A percentile compares a stretch with the other conserved stretches of the same genome.
Conservation (phyloP, 2,797 vertebrate genomes). For the Eospalax fontanierii region DNA sequence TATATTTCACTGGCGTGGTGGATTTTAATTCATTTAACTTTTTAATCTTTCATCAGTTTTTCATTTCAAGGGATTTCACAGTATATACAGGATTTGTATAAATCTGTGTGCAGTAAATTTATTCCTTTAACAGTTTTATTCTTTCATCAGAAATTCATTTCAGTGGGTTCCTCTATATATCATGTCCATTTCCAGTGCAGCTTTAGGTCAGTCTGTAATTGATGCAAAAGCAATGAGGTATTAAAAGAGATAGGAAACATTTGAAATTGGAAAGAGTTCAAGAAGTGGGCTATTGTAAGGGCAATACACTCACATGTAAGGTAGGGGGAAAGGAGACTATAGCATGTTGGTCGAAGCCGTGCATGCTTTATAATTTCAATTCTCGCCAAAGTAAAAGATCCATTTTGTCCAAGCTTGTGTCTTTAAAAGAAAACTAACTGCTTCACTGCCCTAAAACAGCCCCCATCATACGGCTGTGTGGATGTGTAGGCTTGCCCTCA, state of each 20-base stretch:
- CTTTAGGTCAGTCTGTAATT: conserved; percentile 90
- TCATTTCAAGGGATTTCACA: conserved; percentile 90
- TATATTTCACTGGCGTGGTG: conserved; percentile 88
- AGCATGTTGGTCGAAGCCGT: conserved; percentile 76
- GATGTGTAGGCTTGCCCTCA: conserved; percentile 43
- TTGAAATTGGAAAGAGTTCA: conserved; percentile 89
- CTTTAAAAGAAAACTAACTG: conserved; percentile 82
- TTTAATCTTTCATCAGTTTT: conserved; percentile 91
- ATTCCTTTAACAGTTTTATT: conserved; percentile 92
- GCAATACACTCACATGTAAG: conserved; percentile 75
- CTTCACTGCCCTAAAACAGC: conserved; percentile 64
- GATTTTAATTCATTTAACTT: conserved; percentile 90
- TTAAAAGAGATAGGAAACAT: conserved; percentile 90
- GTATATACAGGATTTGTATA: conserved; percentile 90
- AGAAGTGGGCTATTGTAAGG: conserved; percentile 85
- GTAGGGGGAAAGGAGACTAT: conserved; percentile 47
- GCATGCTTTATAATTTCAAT: conserved; percentile 76
- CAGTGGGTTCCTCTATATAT: conserved; percentile 90
- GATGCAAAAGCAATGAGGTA: conserved; percentile 91
- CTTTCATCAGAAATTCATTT: conserved; percentile 92
- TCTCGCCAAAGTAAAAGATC: conserved; percentile 74
- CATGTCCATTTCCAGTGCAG: conserved; percentile 87
- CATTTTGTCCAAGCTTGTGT: conserved; percentile 67
- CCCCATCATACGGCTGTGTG: conserved; percentile 58
- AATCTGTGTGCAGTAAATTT: conserved; percentile 91